phyloP scores from a whole-genome alignment of 1,140 invertebrate species.

The Papilio helenus region DNA sequence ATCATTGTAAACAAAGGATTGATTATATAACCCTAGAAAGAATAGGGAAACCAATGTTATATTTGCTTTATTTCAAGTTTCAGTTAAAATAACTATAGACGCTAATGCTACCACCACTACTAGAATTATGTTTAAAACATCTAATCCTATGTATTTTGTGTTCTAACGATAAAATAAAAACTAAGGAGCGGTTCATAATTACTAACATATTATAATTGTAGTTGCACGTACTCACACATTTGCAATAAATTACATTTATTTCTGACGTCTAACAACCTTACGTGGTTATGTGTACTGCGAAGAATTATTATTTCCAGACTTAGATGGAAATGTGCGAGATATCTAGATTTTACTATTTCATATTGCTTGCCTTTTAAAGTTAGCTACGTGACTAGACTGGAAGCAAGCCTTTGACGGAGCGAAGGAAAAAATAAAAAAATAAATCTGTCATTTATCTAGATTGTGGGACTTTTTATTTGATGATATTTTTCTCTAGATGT shows the following conservation, averaged over 20 bases:
- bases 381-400: slow-evolving; percentile 34
- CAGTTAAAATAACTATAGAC: background rate
- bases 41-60: background rate
- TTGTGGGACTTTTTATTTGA: background rate
- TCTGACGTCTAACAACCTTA: slow-evolving; percentile 2
- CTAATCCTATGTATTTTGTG: no score
- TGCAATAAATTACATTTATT: slow-evolving; percentile 7
- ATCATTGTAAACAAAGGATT: background rate
- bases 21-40: background rate
- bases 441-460: background rate
- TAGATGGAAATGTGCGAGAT: slow-evolving; percentile 33
- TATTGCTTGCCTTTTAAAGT: slow-evolving; percentile 35
- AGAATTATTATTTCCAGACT: slow-evolving; percentile 24
- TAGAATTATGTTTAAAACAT: no score
- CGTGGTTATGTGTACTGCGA: slow-evolving; percentile 20
- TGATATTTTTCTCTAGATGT: background rate
- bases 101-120: background rate
- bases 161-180: background rate
- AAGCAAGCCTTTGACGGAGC: slow-evolving; percentile 16
- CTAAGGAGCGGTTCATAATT: background rate
- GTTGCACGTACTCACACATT: background rate
- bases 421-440: slow-evolving; percentile 7
- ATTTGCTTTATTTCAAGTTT: background rate
- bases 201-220: background rate
- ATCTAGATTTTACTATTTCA: slow-evolving; percentile 35